Evolutionary conservation across 2,888 invertebrate genomes (phyloP).

Genomic region (Brachynemurus nebulosus): DNA sequence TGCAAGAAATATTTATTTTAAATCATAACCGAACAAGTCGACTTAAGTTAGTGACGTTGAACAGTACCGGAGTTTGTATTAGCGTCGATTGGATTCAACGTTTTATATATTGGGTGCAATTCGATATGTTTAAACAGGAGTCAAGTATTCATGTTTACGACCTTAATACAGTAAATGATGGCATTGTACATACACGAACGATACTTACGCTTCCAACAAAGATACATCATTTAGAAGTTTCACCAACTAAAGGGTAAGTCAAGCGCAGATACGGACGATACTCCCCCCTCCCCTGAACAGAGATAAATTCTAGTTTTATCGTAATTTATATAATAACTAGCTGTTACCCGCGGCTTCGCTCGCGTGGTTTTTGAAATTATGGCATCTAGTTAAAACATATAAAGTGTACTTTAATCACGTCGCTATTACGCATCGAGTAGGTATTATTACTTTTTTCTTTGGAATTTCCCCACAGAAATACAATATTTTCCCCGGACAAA

Average conservation of each 20-base stretch:
- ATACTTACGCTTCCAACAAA: constrained; percentile 40
- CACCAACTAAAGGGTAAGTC: constrained; percentile 59
- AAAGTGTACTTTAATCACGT: no score
- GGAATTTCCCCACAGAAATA: no score
- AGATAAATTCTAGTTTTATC: no score
- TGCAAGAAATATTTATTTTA: constrained; percentile 52
- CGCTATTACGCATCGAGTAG: no score
- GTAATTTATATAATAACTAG: constrained; percentile 9
- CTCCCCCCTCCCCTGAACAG: no score
- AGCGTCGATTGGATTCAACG: constrained; percentile 81
- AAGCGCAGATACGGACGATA: no score
- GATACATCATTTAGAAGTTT: constrained; percentile 55
- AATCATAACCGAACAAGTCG: constrained; percentile 39
- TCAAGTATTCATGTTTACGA: constrained; percentile 51
- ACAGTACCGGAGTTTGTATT: constrained; percentile 47
- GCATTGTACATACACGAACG: constrained; percentile 34
- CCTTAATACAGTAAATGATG: constrained; percentile 44
- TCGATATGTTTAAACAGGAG: constrained; percentile 25
- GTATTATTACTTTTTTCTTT: no score
- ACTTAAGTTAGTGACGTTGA: constrained; percentile 40
- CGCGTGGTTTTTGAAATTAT: no score
- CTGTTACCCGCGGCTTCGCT: no score
- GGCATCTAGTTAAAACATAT: no score
- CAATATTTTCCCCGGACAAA: no score
- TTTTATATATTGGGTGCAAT: constrained; percentile 69